phyloP scores from a whole-genome alignment of 2,888 invertebrate species.

The Rhagonycha fulva region DNA sequence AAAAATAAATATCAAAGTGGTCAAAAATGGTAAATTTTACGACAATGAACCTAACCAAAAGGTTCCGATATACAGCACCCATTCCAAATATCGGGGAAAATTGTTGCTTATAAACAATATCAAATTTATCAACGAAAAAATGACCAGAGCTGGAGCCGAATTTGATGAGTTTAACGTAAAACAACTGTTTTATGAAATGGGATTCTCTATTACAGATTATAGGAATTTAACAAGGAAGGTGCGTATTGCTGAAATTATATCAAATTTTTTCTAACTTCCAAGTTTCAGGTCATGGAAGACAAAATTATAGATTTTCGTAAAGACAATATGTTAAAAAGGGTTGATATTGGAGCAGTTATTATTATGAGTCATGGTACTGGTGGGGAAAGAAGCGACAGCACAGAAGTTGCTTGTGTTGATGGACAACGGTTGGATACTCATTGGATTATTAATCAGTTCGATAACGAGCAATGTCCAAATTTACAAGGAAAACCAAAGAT shows the following conservation, averaged over 20 bases:
- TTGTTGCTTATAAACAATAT: constrained; percentile 51
- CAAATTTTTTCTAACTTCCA: background rate
- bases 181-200: constrained; percentile 64
- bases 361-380: constrained; percentile 70
- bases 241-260: background rate
- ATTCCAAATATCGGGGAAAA: constrained; percentile 42
- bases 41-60: constrained; percentile 12
- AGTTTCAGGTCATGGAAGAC: constrained; percentile 48
- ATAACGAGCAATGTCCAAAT: constrained; percentile 58
- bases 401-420: constrained; percentile 65
- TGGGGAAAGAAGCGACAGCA: constrained; percentile 56
- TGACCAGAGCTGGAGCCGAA: constrained; percentile 61
- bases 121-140: constrained; percentile 40
- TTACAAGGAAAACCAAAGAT: constrained; percentile 70
- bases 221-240: constrained; percentile 55
- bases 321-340: constrained; percentile 52
- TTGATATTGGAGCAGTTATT: constrained; percentile 67
- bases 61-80: constrained; percentile 44
- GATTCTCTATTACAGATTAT: constrained; percentile 58
- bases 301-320: constrained; percentile 53
- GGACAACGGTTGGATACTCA: constrained; percentile 58
- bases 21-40: constrained; percentile 21
- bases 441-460: constrained; percentile 64
- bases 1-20: constrained; percentile 9
- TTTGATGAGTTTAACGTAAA: constrained; percentile 63